Percentiles rank a stretch among this genome's conserved stretches.
phyloP scores from a whole-genome alignment of 2,888 invertebrate species.

The Oxystoma pomonae region DNA sequence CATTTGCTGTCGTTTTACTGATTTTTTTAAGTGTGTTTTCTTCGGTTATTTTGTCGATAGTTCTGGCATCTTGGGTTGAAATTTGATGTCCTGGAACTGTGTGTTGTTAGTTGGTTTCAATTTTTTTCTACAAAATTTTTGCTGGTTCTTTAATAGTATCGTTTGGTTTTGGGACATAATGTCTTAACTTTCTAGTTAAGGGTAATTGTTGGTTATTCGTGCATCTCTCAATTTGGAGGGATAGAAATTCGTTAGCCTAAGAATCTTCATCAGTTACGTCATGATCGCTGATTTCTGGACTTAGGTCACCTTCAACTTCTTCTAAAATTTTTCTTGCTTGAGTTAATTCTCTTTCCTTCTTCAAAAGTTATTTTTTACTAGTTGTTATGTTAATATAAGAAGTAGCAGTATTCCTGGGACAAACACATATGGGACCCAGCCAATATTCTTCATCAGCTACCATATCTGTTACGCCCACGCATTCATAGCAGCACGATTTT shows the following conservation, averaged over 20 bases:
- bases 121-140: too few species aligned
- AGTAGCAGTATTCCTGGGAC: too few species aligned
- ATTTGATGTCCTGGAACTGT: too few species aligned
- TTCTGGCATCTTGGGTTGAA: neutral
- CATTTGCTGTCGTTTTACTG: neutral
- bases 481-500: neutral
- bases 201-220: too few species aligned
- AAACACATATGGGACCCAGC: neutral
- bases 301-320: neutral
- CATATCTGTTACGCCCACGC: neutral
- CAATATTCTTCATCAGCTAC: neutral
- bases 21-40: too few species aligned
- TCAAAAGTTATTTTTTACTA: neutral
- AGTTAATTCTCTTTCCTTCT: neutral
- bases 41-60: too few species aligned
- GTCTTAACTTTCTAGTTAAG: neutral
- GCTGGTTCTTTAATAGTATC: too few species aligned
- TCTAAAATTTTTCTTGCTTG: neutral
- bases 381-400: neutral
- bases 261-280: neutral
- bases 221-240: too few species aligned
- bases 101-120: too few species aligned
- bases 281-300: neutral
- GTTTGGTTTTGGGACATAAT: too few species aligned
- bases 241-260: slow-evolving; percentile 5